Percentiles rank a stretch among this genome's conserved stretches.
phyloP scores from a whole-genome alignment of 2,888 invertebrate species.

The Drosophila gaucha region DNA sequence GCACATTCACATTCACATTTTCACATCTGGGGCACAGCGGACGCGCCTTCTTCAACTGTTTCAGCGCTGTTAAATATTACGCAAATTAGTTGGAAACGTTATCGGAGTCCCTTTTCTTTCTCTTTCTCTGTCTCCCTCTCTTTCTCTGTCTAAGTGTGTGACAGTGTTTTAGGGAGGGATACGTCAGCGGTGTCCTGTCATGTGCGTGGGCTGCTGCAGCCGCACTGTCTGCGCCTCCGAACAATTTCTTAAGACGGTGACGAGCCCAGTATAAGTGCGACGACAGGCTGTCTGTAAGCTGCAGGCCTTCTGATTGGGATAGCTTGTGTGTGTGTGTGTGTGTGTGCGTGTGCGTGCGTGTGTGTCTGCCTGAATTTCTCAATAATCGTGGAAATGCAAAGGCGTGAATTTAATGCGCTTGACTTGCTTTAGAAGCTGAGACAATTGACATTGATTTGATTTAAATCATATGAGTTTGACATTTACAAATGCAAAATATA shows the following conservation, averaged over 20 bases:
- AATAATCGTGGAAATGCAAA: conserved; percentile 57
- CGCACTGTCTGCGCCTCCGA: conserved; percentile 54
- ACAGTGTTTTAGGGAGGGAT: conserved; percentile 11
- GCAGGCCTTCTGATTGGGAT: conserved; percentile 36
- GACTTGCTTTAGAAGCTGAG: conserved; percentile 17
- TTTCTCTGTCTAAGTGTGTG: background rate
- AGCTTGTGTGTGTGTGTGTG: conserved; percentile 1
- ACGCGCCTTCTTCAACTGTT: conserved; percentile 46
- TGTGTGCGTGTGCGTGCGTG: background rate
- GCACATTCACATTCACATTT: conserved; percentile 5
- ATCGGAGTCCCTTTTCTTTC: conserved; percentile 53
- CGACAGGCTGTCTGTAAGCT: conserved; percentile 69
- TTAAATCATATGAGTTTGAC: background rate
- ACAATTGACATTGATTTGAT: conserved; percentile 23
- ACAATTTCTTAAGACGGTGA: conserved; percentile 57
- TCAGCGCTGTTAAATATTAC: conserved; percentile 63
- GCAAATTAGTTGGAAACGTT: conserved; percentile 78
- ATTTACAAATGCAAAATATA: background rate
- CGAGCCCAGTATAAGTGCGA: conserved; percentile 31
- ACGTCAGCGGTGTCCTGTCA: conserved; percentile 45
- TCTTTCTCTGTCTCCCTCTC: background rate
- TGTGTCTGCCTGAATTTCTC: conserved; percentile 8
- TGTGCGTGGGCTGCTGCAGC: conserved; percentile 64
- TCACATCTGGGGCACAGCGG: conserved; percentile 28
- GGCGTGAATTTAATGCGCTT: conserved; percentile 21